A percentile compares a stretch with the other conserved stretches of the same genome.
Conservation (phyloP, 2,888 invertebrate species). For the Seladonia tumulorum region DNA sequence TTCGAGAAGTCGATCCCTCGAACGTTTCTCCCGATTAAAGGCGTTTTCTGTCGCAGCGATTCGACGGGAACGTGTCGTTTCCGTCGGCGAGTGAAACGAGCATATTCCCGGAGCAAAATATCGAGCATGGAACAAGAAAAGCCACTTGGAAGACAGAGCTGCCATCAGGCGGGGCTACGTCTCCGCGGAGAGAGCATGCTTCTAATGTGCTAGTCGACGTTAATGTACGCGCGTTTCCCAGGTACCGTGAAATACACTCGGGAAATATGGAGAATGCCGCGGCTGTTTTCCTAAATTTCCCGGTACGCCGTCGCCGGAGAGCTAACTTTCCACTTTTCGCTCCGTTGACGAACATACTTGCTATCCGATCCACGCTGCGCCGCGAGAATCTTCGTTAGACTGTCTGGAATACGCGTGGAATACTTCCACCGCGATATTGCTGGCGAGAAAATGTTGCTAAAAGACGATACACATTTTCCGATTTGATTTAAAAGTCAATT, state of each 20-base stretch:
- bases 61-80: not conserved
- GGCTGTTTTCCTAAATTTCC: conserved; percentile 20
- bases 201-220: conserved; percentile 68
- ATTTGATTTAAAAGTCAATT: not conserved
- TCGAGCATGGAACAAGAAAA: conserved; percentile 73
- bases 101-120: conserved; percentile 37
- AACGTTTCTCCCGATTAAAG: not conserved
- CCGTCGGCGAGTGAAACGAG: conserved; percentile 1
- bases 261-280: conserved; percentile 22
- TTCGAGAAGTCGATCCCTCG: not conserved
- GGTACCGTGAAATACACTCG: conserved; percentile 19
- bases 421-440: not conserved
- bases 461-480: not conserved
- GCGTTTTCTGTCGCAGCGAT: not conserved
- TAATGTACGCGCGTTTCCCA: conserved; percentile 34
- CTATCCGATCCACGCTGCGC: not conserved
- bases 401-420: not conserved
- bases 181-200: conserved; percentile 39
- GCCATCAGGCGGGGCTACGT: conserved; percentile 45
- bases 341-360: not conserved
- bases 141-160: conserved; percentile 69
- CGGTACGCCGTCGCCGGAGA: not conserved
- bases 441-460: not conserved
- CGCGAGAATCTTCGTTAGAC: not conserved
- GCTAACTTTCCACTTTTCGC: conserved; percentile 6